Conservation (phyloP, 1,140 invertebrate genomes). For the Leptonema lineaticorne region DNA sequence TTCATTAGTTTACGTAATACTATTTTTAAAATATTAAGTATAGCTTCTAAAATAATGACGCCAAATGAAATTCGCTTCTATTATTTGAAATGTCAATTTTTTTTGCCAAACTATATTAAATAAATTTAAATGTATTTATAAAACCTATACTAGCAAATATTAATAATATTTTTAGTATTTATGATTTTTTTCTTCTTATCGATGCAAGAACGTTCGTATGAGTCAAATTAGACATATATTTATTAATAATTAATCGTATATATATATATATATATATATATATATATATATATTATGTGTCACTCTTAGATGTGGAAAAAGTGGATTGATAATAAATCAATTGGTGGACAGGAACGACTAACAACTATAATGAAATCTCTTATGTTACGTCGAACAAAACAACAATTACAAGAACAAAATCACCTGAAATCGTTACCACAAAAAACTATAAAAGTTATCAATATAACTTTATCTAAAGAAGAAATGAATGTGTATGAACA, state of each 20-base stretch:
- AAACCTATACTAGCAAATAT: too few relatives aligned
- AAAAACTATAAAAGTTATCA: slow-evolving; percentile 59
- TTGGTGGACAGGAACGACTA: slow-evolving; percentile 70
- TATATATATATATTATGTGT: too few relatives aligned
- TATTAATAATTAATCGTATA: too few relatives aligned
- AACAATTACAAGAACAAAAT: slow-evolving; percentile 65
- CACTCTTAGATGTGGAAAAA: slow-evolving; percentile 68
- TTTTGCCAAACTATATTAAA: too few relatives aligned
- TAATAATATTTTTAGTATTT: too few relatives aligned
- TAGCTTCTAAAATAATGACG: background rate
- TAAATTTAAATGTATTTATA: too few relatives aligned
- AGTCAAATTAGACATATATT: too few relatives aligned
- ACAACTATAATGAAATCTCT: slow-evolving; percentile 77
- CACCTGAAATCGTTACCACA: slow-evolving; percentile 64
- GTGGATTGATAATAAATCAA: slow-evolving; percentile 74
- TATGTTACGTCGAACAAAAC: slow-evolving; percentile 83
- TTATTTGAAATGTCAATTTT: slow-evolving; percentile 8
- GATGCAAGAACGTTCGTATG: too few relatives aligned
- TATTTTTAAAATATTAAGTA: too few relatives aligned
- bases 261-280: too few relatives aligned
- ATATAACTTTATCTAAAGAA: slow-evolving; percentile 64
- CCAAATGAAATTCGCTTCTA: background rate
- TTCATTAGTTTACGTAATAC: background rate
- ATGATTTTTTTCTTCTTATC: too few relatives aligned
- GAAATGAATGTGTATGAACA: slow-evolving; percentile 81